Evolutionary conservation across 2,888 invertebrate genomes (phyloP).

Genomic region (Dryomyza anilis): DNA sequence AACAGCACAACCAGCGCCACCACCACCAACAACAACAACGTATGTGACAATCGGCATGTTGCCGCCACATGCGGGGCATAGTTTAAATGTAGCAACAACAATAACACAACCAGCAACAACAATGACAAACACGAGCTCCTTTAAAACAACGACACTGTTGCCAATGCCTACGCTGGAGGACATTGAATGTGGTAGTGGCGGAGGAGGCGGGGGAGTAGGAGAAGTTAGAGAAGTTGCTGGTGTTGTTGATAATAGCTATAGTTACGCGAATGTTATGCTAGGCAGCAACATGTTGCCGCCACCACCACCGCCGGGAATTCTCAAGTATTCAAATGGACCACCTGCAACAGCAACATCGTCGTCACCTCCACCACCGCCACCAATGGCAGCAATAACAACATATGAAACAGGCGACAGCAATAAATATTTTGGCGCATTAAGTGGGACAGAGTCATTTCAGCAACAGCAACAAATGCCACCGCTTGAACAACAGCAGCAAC

Average conservation of each 20-base stretch:
- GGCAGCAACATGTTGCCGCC: slow-evolving; percentile 24
- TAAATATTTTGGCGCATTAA: slow-evolving; percentile 31
- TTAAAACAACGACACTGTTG: slow-evolving; percentile 46
- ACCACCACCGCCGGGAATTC: slow-evolving; percentile 37
- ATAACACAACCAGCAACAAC: slow-evolving; percentile 29
- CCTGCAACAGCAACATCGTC: slow-evolving; percentile 18
- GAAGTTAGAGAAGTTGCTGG: neutral
- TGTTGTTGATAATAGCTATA: neutral
- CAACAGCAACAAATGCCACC: slow-evolving; percentile 33
- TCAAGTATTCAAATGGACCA: slow-evolving; percentile 38
- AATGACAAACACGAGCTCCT: slow-evolving; percentile 36
- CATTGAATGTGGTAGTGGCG: slow-evolving; percentile 44
- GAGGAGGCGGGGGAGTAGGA: neutral
- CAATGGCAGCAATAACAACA: slow-evolving; percentile 20
- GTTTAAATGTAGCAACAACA: slow-evolving; percentile 27
- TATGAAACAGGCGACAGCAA: slow-evolving; percentile 46
- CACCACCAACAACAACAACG: slow-evolving; percentile 38
- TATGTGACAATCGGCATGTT: slow-evolving; percentile 46
- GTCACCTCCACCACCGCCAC: slow-evolving; percentile 33
- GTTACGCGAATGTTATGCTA: neutral
- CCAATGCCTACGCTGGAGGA: slow-evolving; percentile 55
- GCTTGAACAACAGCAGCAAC: slow-evolving; percentile 21
- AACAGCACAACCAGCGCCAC: slow-evolving; percentile 35
- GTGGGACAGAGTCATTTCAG: too few species aligned
- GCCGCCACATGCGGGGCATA: slow-evolving; percentile 25